Evolutionary conservation across 2,888 invertebrate genomes (phyloP).

Genomic region (Brachyptera putata): DNA sequence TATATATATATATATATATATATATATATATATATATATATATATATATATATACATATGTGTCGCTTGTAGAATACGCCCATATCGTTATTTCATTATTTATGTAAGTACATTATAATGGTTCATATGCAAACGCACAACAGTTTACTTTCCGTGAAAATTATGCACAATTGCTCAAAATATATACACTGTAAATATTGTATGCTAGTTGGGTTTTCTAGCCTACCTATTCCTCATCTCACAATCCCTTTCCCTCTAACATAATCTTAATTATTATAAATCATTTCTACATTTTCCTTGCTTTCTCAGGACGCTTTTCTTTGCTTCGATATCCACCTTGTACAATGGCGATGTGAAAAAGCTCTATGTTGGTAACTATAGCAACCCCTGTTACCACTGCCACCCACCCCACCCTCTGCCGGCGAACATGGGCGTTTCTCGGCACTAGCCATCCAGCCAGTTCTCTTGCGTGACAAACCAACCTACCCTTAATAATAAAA

Average conservation of each 20-base stretch:
- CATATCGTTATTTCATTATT: not conserved
- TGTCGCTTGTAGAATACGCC: not conserved
- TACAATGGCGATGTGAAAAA: slow-evolving; percentile 29
- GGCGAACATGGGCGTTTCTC: slow-evolving; percentile 27
- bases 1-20: too few relatives aligned
- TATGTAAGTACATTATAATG: not conserved
- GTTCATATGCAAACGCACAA: not conserved
- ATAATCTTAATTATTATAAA: slow-evolving; percentile 25
- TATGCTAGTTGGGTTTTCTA: not conserved
- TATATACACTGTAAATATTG: not conserved
- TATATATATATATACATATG: too few relatives aligned
- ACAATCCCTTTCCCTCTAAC: not conserved
- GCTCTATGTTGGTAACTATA: slow-evolving; percentile 29
- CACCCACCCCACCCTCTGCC: slow-evolving; percentile 15
- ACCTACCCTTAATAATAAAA: slow-evolving; percentile 22
- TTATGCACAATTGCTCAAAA: not conserved
- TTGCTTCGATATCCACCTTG: too few relatives aligned
- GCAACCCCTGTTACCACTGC: slow-evolving; percentile 23
- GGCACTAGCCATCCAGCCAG: slow-evolving; percentile 7
- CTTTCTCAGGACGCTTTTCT: slow-evolving; percentile 1
- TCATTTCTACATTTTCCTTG: slow-evolving; percentile 27
- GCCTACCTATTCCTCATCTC: slow-evolving; percentile 1
- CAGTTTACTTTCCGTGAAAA: not conserved
- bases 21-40: too few relatives aligned
- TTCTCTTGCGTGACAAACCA: slow-evolving; percentile 25